These are phyloP conservation scores for Platyrinchus mystaceus DNA, from an alignment of 2,797 vertebrate species.

Conservation along the genomic window DNA sequence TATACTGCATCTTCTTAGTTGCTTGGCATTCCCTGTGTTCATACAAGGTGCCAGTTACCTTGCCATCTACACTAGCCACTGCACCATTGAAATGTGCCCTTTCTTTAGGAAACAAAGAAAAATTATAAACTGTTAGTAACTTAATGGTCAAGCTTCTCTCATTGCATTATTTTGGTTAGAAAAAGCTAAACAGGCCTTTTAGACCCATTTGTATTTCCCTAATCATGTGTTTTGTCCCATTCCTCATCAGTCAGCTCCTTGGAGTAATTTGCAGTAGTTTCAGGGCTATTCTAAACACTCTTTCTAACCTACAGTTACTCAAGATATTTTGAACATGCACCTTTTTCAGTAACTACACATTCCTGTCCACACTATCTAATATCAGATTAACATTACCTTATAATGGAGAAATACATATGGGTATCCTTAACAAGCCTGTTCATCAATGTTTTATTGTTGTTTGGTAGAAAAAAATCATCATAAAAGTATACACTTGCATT, in stretches of 20 bases:
- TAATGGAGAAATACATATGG: not conserved
- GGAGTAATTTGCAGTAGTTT: not conserved
- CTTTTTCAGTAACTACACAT: not conserved
- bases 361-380: not conserved
- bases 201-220: not conserved
- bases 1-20: not conserved
- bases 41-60: constrained; percentile 9
- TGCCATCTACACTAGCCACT: not conserved
- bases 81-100: constrained; percentile 1
- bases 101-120: constrained; percentile 17
- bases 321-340: not conserved
- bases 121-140: not conserved
- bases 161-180: not conserved
- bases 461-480: not conserved
- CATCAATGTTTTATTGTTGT: not conserved
- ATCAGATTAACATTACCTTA: not conserved
- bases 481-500: constrained; percentile 24
- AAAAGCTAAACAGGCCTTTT: not conserved
- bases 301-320: not conserved
- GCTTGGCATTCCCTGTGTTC: not conserved
- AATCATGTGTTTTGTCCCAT: not conserved
- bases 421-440: not conserved
- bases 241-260: not conserved
- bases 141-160: not conserved
- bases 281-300: not conserved